Conservation (phyloP, 2,888 invertebrate genomes). For the Cynaeus angustus region DNA sequence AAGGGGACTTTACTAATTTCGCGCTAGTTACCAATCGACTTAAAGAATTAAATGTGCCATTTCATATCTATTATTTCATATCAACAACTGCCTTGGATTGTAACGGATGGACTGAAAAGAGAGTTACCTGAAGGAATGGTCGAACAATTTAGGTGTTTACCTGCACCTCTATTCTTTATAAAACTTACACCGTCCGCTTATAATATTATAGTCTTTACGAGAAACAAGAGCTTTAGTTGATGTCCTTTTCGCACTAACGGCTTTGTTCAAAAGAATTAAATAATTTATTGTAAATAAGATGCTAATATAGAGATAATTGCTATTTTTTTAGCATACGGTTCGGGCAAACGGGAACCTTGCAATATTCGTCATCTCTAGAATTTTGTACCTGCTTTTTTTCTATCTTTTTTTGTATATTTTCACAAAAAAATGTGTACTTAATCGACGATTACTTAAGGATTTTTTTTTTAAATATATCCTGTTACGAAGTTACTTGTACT, state of each 20-base stretch:
- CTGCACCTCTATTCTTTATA: slow-evolving; percentile 46
- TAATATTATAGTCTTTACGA: slow-evolving; percentile 34
- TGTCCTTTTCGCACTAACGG: slow-evolving; percentile 48
- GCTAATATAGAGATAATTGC: slow-evolving; percentile 53
- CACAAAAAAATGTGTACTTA: slow-evolving; percentile 30
- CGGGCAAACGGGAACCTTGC: slow-evolving; percentile 66
- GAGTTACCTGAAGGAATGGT: slow-evolving; percentile 55
- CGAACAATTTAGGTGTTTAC: slow-evolving; percentile 40
- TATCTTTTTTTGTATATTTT: slow-evolving; percentile 35
- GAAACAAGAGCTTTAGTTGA: slow-evolving; percentile 42
- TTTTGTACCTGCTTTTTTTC: slow-evolving; percentile 52
- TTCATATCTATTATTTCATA: slow-evolving; percentile 57
- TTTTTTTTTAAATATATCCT: slow-evolving; percentile 8
- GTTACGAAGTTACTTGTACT: slow-evolving; percentile 27
- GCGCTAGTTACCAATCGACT: slow-evolving; percentile 46
- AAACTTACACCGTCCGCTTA: slow-evolving; percentile 52
- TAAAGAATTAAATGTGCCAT: slow-evolving; percentile 53
- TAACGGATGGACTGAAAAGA: slow-evolving; percentile 57
- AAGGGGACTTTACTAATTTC: slow-evolving; percentile 34
- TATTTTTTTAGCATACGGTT: slow-evolving; percentile 62
- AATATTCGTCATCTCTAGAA: slow-evolving; percentile 58
- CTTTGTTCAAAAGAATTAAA: slow-evolving; percentile 44
- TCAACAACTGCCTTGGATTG: slow-evolving; percentile 56
- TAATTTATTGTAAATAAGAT: slow-evolving; percentile 54
- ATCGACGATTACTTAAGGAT: slow-evolving; percentile 26